Evolutionary conservation across 2,888 invertebrate species (phyloP).

Genomic region (Drosophila sordidapex): DNA sequence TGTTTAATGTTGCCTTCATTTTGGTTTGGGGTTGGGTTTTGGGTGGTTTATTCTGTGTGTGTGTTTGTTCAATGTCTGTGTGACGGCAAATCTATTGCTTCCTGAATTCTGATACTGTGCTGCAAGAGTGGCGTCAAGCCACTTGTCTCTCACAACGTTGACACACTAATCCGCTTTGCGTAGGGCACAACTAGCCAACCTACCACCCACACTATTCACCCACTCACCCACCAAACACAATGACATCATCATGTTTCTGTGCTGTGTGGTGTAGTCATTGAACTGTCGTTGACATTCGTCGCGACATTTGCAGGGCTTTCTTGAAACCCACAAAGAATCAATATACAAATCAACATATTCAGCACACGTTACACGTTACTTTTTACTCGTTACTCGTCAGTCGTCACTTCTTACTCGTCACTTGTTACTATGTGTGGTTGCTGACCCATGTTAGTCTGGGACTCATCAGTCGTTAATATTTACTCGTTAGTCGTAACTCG

Average conservation of each 20-base stretch:
- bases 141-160: constrained; percentile 40
- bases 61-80: constrained; percentile 1
- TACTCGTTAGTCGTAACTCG: background rate
- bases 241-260: constrained; percentile 45
- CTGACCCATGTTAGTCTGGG: background rate
- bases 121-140: constrained; percentile 44
- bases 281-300: constrained; percentile 56
- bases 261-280: constrained; percentile 44
- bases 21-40: background rate
- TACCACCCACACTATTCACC: constrained; percentile 13
- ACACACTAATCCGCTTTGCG: constrained; percentile 75
- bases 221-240: constrained; percentile 12
- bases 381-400: background rate
- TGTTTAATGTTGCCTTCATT: constrained; percentile 2
- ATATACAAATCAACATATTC: background rate
- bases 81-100: constrained; percentile 73
- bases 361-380: background rate
- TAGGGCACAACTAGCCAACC: constrained; percentile 20
- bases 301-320: constrained; percentile 54
- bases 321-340: background rate
- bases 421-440: background rate
- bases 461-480: background rate
- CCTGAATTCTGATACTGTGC: constrained; percentile 75
- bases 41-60: background rate
- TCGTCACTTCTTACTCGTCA: background rate